Evolutionary conservation across 2,113 vertebrate genomes (phyloP).

Genomic region (Aegithalos caudatus): DNA sequence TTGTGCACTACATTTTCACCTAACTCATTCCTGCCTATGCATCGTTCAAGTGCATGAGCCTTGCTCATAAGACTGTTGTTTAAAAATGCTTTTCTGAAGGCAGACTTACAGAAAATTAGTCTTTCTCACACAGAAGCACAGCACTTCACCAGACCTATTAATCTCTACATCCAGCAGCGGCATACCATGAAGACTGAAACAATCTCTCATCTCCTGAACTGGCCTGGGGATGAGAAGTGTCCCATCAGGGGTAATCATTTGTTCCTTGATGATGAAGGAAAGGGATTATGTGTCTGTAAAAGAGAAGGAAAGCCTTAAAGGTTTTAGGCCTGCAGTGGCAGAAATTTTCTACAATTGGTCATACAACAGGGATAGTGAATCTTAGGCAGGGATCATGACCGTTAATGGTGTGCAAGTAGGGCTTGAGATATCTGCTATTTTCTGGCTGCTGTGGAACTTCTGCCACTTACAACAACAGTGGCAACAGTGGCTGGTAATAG

Average conservation of each 20-base stretch:
- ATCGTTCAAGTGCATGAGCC: neutral
- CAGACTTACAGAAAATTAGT: neutral
- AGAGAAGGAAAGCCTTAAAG: neutral
- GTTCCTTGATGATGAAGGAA: neutral
- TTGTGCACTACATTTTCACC: neutral
- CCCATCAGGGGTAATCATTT: neutral
- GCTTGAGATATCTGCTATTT: neutral
- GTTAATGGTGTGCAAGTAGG: neutral
- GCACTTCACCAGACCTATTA: neutral
- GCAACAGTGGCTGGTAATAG: neutral
- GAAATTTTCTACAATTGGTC: neutral
- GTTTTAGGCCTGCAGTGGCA: neutral
- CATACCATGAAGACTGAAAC: neutral
- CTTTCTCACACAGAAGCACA: neutral
- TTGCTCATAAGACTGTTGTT: neutral
- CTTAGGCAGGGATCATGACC: fast-evolving
- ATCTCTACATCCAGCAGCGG: neutral
- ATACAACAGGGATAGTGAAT: fast-evolving
- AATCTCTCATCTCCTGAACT: neutral
- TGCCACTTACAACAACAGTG: neutral
- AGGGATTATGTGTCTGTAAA: neutral
- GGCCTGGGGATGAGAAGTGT: neutral
- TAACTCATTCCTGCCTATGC: neutral
- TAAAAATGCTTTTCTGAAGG: neutral
- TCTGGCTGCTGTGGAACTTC: neutral